Evolutionary conservation across 35 echinoderm and acorn worm genomes (phyloP).

Genomic region (Lytechinus pictus): DNA sequence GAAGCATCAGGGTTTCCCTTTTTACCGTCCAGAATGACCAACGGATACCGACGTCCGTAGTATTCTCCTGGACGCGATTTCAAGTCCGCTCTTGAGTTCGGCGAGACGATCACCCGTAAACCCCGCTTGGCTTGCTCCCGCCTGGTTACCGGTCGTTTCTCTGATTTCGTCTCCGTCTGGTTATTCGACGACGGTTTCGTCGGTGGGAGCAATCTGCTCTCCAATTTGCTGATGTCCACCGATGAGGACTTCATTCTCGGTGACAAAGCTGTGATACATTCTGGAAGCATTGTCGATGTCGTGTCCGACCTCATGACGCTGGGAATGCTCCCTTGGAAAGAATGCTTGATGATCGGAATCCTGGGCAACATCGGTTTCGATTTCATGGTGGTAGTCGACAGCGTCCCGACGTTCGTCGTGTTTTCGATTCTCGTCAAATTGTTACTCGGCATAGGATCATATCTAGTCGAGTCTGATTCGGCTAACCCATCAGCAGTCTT

Average conservation of each 20-base stretch:
- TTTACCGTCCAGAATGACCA: conserved; percentile 34
- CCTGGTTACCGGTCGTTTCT: not conserved
- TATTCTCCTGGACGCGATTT: conserved; percentile 17
- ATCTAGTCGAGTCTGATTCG: not conserved
- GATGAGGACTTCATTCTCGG: conserved; percentile 14
- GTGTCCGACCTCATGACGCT: conserved; percentile 24
- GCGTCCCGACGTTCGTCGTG: not conserved
- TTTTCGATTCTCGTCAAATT: not conserved
- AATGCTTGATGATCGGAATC: conserved; percentile 32
- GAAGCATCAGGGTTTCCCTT: not conserved
- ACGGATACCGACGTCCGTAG: not conserved
- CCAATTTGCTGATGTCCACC: conserved; percentile 34
- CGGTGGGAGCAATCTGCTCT: not conserved
- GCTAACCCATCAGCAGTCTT: not conserved
- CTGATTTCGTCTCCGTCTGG: not conserved
- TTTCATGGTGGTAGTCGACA: not conserved
- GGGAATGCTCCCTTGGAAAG: conserved; percentile 41
- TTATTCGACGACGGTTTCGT: not conserved
- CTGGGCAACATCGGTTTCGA: not conserved
- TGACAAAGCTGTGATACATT: conserved; percentile 41
- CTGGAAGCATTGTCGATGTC: not conserved
- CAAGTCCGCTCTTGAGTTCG: conserved; percentile 41
- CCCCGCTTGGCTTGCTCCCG: not conserved
- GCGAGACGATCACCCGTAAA: conserved; percentile 24
- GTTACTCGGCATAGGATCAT: not conserved